Percentiles rank a stretch among this genome's conserved stretches.
Evolutionary conservation across 2,888 invertebrate species (phyloP).

Genomic region (Gastrophysa polygoni): DNA sequence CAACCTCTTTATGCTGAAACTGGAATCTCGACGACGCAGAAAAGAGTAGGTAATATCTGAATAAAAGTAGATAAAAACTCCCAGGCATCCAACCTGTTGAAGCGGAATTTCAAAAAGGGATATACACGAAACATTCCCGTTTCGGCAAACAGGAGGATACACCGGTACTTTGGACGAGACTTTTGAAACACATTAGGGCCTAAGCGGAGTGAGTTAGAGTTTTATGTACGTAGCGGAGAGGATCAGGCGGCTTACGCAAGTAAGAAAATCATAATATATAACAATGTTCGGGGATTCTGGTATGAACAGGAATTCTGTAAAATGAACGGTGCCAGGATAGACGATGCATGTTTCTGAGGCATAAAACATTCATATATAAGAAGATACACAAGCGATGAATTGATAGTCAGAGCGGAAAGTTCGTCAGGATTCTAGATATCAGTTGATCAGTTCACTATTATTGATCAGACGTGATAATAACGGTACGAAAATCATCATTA

Average conservation of each 20-base stretch:
- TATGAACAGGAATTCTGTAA: background rate
- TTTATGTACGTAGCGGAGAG: constrained; percentile 9
- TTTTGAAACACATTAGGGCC: constrained; percentile 3
- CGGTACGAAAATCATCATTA: too few relatives aligned
- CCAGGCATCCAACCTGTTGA: background rate
- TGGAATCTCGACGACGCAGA: background rate
- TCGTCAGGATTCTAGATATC: too few relatives aligned
- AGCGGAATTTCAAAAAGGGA: background rate
- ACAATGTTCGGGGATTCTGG: background rate
- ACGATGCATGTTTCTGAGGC: too few relatives aligned
- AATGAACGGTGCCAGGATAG: too few relatives aligned
- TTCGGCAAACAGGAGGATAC: too few relatives aligned
- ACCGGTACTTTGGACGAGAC: background rate
- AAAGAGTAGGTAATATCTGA: background rate
- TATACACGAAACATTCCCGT: too few relatives aligned
- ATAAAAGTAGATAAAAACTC: background rate
- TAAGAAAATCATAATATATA: background rate
- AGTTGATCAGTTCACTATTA: too few relatives aligned
- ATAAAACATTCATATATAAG: too few relatives aligned
- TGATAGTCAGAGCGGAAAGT: too few relatives aligned
- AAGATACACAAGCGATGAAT: too few relatives aligned
- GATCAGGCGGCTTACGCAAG: background rate
- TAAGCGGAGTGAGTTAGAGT: background rate
- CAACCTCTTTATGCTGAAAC: background rate
- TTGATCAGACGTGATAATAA: too few relatives aligned